Evolutionary conservation across 35 echinoderm and acorn worm species (phyloP).

Genomic region (Eucidaris tribuloides): DNA sequence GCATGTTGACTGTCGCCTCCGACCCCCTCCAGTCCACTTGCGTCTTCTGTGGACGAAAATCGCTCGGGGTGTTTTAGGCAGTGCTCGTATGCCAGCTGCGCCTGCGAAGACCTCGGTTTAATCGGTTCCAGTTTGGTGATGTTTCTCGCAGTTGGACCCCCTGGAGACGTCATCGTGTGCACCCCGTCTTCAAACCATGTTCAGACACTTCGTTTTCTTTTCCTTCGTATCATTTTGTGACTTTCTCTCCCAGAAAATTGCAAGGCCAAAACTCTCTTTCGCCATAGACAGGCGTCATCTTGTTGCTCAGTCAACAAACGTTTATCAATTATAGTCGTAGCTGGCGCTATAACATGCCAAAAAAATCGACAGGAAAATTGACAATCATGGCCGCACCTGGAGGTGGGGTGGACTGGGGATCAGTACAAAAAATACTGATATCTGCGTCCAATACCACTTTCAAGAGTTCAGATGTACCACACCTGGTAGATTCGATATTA

Average conservation of each 20-base stretch:
- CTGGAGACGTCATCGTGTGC: background rate
- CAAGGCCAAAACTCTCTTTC: background rate
- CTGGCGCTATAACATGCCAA: slow-evolving; percentile 17
- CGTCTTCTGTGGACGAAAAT: background rate
- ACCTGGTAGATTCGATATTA: slow-evolving; percentile 68
- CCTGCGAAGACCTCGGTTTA: background rate
- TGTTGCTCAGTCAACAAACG: background rate
- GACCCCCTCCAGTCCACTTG: background rate
- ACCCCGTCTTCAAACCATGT: background rate
- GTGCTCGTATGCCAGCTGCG: background rate
- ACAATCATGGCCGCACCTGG: slow-evolving; percentile 58
- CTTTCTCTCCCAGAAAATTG: no score
- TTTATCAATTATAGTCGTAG: background rate
- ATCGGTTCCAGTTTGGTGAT: slow-evolving; percentile 1
- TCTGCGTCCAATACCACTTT: slow-evolving; percentile 81
- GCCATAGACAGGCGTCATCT: background rate
- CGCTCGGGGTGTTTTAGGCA: background rate
- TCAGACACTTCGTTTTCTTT: background rate
- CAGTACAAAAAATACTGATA: slow-evolving; percentile 87
- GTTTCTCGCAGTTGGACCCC: background rate
- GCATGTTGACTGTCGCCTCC: background rate
- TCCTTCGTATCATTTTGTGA: background rate
- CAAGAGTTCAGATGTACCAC: slow-evolving; percentile 63
- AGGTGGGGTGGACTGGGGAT: slow-evolving; percentile 72
- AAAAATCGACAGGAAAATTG: no score